Conservation (phyloP, 2,888 invertebrate genomes). For the Hybos culiciformis region DNA sequence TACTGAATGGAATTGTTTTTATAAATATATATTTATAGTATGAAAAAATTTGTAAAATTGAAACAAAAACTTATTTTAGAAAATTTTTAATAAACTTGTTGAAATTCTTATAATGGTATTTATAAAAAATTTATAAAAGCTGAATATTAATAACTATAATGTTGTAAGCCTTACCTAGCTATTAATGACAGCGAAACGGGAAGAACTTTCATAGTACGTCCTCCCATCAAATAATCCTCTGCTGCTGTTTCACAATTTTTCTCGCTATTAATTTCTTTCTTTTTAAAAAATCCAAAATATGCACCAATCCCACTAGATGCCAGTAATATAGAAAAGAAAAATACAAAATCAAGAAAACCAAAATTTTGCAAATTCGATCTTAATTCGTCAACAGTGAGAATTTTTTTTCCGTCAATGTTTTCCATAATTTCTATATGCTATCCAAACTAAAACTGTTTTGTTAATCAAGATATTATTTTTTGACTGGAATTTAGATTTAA, state of each 20-base stretch:
- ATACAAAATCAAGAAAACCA: constrained; percentile 59
- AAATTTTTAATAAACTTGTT: no score
- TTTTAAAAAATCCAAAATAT: constrained; percentile 66
- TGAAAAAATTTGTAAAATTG: no score
- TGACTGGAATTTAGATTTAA: no score
- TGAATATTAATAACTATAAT: no score
- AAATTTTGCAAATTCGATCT: constrained; percentile 47
- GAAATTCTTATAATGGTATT: no score
- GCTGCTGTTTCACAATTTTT: constrained; percentile 28
- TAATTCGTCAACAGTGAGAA: constrained; percentile 29
- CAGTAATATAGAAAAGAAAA: constrained; percentile 61
- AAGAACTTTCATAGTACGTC: constrained; percentile 65
- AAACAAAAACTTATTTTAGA: no score
- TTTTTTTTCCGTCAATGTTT: no score
- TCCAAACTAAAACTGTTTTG: no score
- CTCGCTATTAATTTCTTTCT: constrained; percentile 33
- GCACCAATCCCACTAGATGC: constrained; percentile 65
- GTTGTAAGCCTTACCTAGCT: constrained; percentile 61
- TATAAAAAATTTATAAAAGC: no score
- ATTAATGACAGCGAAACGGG: constrained; percentile 75
- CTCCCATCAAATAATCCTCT: constrained; percentile 66
- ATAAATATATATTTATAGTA: no score
- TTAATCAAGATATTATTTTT: no score
- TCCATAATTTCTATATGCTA: no score
- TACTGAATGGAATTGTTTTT: background rate